A percentile compares a stretch with the other conserved stretches of the same genome.
These are phyloP conservation scores for Vireo altiloquus DNA, from an alignment of 2,113 vertebrate species.

Conservation along the genomic window DNA sequence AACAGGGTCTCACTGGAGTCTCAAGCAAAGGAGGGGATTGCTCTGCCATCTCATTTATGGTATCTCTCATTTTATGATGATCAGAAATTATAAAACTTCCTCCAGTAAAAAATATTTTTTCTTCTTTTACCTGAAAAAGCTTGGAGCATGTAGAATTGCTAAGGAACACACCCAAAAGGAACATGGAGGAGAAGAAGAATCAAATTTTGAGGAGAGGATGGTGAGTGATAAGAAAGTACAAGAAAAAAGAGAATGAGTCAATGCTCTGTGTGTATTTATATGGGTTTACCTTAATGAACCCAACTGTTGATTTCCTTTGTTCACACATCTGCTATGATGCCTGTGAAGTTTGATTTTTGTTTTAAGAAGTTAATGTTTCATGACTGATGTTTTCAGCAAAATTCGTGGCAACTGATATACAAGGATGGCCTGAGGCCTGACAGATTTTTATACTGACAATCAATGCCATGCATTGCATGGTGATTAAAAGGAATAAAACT, in stretches of 20 bases:
- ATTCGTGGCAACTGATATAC: background rate
- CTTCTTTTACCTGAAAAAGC: background rate
- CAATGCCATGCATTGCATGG: background rate
- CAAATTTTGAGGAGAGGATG: background rate
- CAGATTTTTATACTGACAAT: slow-evolving; percentile 48
- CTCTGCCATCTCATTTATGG: background rate
- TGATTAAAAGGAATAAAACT: slow-evolving; percentile 27
- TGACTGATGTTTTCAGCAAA: slow-evolving; percentile 39
- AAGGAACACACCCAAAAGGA: background rate
- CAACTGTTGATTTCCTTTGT: slow-evolving; percentile 20
- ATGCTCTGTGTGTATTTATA: background rate
- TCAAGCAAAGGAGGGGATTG: fast-evolving
- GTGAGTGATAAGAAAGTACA: background rate
- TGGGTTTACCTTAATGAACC: background rate
- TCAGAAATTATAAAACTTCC: background rate
- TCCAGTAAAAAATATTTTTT: background rate
- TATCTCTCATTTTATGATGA: background rate
- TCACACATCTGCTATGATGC: background rate
- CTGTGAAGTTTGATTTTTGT: slow-evolving; percentile 33
- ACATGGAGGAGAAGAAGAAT: background rate
- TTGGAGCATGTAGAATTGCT: background rate
- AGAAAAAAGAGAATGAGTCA: background rate
- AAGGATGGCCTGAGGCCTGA: slow-evolving; percentile 26
- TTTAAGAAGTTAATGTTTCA: slow-evolving; percentile 18
- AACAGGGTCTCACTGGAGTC: background rate